phyloP scores from a whole-genome alignment of 1,140 invertebrate genomes.

The Drosophila elegans region DNA sequence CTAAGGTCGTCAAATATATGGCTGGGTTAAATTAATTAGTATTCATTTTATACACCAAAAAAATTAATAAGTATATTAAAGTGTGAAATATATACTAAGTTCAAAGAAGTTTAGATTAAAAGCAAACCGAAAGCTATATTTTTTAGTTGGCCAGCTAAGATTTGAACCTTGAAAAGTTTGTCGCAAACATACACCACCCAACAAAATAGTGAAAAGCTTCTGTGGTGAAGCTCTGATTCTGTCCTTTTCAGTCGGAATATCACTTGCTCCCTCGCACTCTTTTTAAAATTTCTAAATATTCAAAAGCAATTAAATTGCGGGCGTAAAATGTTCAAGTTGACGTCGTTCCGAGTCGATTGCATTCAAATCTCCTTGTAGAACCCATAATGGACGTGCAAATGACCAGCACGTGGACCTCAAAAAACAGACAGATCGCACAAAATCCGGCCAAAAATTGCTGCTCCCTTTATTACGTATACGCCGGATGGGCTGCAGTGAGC shows the following conservation, averaged over 20 bases:
- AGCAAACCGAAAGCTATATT: no score
- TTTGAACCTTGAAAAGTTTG: slow-evolving; percentile 17
- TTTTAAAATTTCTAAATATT: slow-evolving; percentile 9
- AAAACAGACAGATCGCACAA: not conserved
- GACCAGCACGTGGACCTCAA: slow-evolving; percentile 25
- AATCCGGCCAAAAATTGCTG: slow-evolving; percentile 16
- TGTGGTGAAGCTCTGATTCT: not conserved
- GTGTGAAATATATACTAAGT: no score
- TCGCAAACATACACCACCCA: not conserved
- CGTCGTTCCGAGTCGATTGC: slow-evolving; percentile 7
- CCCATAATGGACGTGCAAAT: slow-evolving; percentile 36
- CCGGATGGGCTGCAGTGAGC: slow-evolving; percentile 28
- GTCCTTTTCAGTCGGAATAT: not conserved
- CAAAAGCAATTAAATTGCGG: slow-evolving; percentile 24
- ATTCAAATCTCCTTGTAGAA: slow-evolving; percentile 22
- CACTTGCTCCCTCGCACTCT: slow-evolving; percentile 2
- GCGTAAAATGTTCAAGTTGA: slow-evolving; percentile 19
- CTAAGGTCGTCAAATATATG: no score
- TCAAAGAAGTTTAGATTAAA: no score
- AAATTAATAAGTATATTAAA: no score
- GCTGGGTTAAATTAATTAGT: no score
- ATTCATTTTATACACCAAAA: no score
- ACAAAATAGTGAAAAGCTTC: slow-evolving; percentile 1
- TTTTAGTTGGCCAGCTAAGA: slow-evolving; percentile 9
- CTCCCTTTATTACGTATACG: slow-evolving; percentile 35